Conservation (phyloP, 1,140 invertebrate genomes). For the Acyrthosiphon pisum region DNA sequence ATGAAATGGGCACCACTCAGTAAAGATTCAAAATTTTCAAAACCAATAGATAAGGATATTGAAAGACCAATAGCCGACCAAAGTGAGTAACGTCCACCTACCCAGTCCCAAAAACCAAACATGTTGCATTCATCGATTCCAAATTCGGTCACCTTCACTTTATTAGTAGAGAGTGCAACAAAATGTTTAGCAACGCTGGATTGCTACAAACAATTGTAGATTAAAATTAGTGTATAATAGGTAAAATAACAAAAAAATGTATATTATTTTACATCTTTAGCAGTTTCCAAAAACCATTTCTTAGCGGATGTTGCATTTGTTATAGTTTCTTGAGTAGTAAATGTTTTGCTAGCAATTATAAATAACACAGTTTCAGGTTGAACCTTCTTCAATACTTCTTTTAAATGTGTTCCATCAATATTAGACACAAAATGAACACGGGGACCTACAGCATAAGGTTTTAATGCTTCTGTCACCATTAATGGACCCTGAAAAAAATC, state of each 20-base stretch:
- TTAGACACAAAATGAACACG: constrained; percentile 98
- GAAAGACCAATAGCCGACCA: constrained; percentile 99
- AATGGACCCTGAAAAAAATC: constrained; percentile 79
- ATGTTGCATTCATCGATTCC: constrained; percentile 97
- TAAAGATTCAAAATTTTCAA: constrained; percentile 94
- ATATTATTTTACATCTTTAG: constrained; percentile 80
- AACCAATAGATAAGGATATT: constrained; percentile 92
- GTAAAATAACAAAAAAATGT: not conserved
- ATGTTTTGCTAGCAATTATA: constrained; percentile 99
- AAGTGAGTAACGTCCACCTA: constrained; percentile 95
- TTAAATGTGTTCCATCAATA: constrained; percentile 98
- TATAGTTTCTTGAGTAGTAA: constrained; percentile 99
- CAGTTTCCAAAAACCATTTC: constrained; percentile 86
- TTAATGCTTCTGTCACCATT: constrained; percentile 98
- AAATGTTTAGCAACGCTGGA: constrained; percentile 94
- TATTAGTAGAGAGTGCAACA: constrained; percentile 96
- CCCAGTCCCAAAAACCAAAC: constrained; percentile 99
- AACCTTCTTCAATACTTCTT: constrained; percentile 89
- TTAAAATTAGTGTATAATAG: constrained; percentile 3
- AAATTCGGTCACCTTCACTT: constrained; percentile 90
- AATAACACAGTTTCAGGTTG: constrained; percentile 95
- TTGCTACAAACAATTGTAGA: constrained; percentile 66
- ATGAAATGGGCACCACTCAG: constrained; percentile 90
- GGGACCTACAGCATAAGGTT: constrained; percentile 87
- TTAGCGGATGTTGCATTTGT: constrained; percentile 98